phyloP scores from a whole-genome alignment of 2,888 invertebrate species.

The Chrysina gloriosa region DNA sequence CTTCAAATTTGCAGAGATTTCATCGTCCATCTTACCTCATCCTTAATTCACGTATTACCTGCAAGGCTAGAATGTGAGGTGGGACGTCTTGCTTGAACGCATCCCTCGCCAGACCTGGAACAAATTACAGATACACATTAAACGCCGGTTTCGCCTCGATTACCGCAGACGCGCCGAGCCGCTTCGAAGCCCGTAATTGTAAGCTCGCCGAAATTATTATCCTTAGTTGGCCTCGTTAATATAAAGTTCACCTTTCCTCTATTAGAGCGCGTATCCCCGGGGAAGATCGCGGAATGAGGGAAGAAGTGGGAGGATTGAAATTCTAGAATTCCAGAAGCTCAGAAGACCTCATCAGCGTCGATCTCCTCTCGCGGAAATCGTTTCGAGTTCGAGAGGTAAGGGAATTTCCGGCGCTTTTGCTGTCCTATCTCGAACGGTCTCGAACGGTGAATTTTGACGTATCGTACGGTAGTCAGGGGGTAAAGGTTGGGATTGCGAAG shows the following conservation, averaged over 20 bases:
- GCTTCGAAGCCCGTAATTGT: background rate
- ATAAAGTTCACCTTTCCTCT: background rate
- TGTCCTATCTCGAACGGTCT: too few species aligned
- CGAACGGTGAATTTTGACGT: too few species aligned
- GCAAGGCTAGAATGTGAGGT: constrained; percentile 55
- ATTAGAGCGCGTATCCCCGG: background rate
- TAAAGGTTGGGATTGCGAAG: too few species aligned
- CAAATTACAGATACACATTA: constrained; percentile 49
- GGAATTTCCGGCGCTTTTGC: too few species aligned
- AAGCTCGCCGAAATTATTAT: background rate
- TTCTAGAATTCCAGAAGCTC: too few species aligned
- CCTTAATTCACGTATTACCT: constrained; percentile 52
- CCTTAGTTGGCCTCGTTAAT: constrained; percentile 7
- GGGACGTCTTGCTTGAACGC: constrained; percentile 48
- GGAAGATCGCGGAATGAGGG: background rate
- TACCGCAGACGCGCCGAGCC: too few species aligned
- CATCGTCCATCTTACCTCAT: background rate
- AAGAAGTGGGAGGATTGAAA: too few species aligned
- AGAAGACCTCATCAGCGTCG: too few species aligned
- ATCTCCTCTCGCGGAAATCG: too few species aligned
- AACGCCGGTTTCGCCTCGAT: too few species aligned
- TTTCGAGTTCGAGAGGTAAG: too few species aligned
- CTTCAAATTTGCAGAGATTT: background rate
- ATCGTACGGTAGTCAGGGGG: too few species aligned
- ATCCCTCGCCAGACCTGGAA: constrained; percentile 54